Percentiles rank a stretch among this genome's conserved stretches.
These are phyloP conservation scores for Therioaphis trifolii DNA, from an alignment of 2,888 invertebrate genomes.

Conservation along the genomic window DNA sequence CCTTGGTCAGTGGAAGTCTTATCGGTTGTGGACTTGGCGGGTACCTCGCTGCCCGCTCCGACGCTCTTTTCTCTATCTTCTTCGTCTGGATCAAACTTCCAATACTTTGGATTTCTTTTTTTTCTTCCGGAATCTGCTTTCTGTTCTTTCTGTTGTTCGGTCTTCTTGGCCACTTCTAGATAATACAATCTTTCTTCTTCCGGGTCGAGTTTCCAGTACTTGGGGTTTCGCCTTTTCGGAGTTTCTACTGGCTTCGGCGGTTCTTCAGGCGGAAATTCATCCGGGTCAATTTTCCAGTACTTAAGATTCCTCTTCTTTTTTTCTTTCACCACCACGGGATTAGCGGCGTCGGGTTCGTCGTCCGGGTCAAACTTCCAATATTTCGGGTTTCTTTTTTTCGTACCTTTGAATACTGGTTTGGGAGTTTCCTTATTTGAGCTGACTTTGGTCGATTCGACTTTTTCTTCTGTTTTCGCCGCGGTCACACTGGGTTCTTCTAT, in stretches of 20 bases:
- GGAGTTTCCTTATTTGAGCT: constrained; percentile 63
- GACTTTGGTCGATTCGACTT: constrained; percentile 64
- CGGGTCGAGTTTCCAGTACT: constrained; percentile 52
- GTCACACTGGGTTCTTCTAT: constrained; percentile 60
- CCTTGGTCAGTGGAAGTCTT: not conserved
- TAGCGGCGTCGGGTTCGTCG: constrained; percentile 66
- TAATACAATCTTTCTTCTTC: constrained; percentile 66
- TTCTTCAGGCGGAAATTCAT: constrained; percentile 66
- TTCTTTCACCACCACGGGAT: constrained; percentile 64
- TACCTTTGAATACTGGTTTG: constrained; percentile 60
- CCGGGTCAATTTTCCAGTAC: constrained; percentile 64
- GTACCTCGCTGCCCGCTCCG: not conserved
- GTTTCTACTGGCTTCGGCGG: constrained; percentile 64
- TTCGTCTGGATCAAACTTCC: constrained; percentile 58
- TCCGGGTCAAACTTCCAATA: constrained; percentile 65
- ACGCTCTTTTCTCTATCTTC: not conserved
- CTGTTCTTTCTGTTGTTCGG: too few species aligned
- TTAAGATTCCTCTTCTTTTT: constrained; percentile 65
- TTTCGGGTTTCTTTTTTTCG: constrained; percentile 66
- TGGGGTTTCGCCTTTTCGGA: constrained; percentile 51
- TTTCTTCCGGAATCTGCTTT: too few species aligned
- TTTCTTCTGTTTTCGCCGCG: constrained; percentile 65
- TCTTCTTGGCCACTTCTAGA: constrained; percentile 66
- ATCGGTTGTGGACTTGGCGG: not conserved
- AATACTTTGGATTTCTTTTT: too few species aligned